Conservation (phyloP, 1,140 invertebrate genomes). For the Bombyx mandarina region DNA sequence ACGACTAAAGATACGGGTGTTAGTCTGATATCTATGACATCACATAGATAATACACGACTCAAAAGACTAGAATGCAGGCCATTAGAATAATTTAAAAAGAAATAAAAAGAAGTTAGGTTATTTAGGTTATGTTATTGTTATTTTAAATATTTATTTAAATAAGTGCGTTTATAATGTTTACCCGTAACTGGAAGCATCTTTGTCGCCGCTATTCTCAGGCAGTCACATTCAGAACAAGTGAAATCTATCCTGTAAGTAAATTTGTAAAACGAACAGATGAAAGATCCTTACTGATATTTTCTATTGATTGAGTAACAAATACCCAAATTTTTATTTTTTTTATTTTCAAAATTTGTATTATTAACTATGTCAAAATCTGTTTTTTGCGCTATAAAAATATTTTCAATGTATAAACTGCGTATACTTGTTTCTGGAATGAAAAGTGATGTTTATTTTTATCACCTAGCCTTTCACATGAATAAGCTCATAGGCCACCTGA, state of each 20-base stretch:
- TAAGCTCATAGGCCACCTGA: too few species aligned
- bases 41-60: too few species aligned
- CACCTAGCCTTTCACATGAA: too few species aligned
- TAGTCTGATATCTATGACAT: too few species aligned
- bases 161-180: constrained; percentile 31
- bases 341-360: neutral
- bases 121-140: constrained; percentile 14
- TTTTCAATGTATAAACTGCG: neutral
- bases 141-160: neutral
- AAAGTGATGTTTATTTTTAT: too few species aligned
- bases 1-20: too few species aligned
- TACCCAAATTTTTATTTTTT: neutral
- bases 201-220: constrained; percentile 52
- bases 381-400: neutral
- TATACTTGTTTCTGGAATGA: too few species aligned
- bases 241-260: constrained; percentile 51
- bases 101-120: constrained; percentile 13
- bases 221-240: constrained; percentile 46
- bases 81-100: neutral
- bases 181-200: constrained; percentile 43
- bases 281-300: neutral
- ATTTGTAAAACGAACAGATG: neutral
- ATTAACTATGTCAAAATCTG: neutral
- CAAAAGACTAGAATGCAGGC: neutral
- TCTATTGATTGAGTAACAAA: neutral